Evolutionary conservation across 2,888 invertebrate species (phyloP).

Genomic region (Graphium colonna): DNA sequence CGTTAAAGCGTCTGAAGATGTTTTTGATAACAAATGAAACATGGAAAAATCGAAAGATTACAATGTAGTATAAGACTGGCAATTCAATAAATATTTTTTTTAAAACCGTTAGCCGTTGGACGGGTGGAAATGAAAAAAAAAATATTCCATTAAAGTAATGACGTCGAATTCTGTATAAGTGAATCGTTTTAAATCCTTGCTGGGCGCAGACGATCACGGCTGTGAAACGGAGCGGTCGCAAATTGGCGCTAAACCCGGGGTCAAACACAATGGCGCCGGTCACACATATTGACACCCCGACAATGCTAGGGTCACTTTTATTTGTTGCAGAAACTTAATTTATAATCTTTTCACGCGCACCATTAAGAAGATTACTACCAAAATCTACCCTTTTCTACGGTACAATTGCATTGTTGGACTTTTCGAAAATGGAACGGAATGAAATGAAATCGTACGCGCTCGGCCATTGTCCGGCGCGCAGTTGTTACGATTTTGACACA

Average conservation of each 20-base stretch:
- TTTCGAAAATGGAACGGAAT: slow-evolving; percentile 47
- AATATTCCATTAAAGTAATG: slow-evolving; percentile 45
- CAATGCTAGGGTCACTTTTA: slow-evolving; percentile 78
- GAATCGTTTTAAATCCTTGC: slow-evolving; percentile 52
- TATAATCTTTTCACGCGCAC: slow-evolving; percentile 81
- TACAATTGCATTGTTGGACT: slow-evolving; percentile 77
- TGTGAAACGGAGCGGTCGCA: slow-evolving; percentile 63
- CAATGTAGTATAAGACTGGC: not conserved
- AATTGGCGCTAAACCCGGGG: slow-evolving; percentile 73
- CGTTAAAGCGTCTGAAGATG: too few relatives aligned
- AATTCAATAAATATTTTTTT: not conserved
- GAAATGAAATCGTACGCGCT: slow-evolving; percentile 63
- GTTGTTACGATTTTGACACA: slow-evolving; percentile 70
- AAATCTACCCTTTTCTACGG: slow-evolving; percentile 76
- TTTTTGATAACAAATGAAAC: too few relatives aligned
- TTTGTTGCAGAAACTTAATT: slow-evolving; percentile 80
- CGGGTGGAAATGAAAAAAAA: slow-evolving; percentile 8
- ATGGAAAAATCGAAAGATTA: too few relatives aligned
- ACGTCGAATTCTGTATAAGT: slow-evolving; percentile 38
- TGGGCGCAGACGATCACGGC: slow-evolving; percentile 53
- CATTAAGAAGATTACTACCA: slow-evolving; percentile 76
- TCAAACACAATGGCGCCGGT: slow-evolving; percentile 73
- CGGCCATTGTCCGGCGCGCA: slow-evolving; percentile 60
- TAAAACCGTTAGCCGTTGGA: not conserved
- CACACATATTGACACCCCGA: slow-evolving; percentile 79